Evolutionary conservation across 2,113 vertebrate genomes (phyloP).

Genomic region (Alces alces): DNA sequence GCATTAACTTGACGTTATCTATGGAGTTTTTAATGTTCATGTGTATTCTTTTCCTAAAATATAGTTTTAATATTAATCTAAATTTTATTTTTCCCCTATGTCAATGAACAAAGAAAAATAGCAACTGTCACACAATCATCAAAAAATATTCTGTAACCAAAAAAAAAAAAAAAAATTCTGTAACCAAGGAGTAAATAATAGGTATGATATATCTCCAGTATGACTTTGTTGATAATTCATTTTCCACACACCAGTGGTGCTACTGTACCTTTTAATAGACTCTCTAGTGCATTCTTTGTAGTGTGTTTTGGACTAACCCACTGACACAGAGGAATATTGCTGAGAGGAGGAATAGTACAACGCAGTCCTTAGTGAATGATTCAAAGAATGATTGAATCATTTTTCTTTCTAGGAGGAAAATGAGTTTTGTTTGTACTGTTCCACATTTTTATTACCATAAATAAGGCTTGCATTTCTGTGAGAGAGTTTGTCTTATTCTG

Average conservation of each 20-base stretch:
- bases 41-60: not conserved
- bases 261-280: slow-evolving; percentile 30
- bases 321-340: slow-evolving; percentile 42
- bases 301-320: slow-evolving; percentile 41
- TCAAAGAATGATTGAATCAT: slow-evolving; percentile 42
- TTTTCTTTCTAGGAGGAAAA: slow-evolving; percentile 48
- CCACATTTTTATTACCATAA: slow-evolving; percentile 57
- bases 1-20: not conserved
- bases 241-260: slow-evolving; percentile 15
- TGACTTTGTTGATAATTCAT: slow-evolving; percentile 29
- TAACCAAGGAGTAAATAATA: not conserved
- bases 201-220: not conserved
- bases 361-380: not conserved
- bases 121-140: not conserved
- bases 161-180: not conserved
- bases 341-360: slow-evolving; percentile 9
- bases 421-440: slow-evolving; percentile 14
- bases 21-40: not conserved
- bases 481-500: slow-evolving; percentile 34
- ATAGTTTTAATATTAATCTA: not conserved
- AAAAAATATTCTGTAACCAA: not conserved
- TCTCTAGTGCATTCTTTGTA: not conserved
- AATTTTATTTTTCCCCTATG: not conserved
- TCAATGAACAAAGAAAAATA: slow-evolving; percentile 19
- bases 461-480: slow-evolving; percentile 30